Evolutionary conservation across 2,797 vertebrate species (phyloP), one percentile per base, ranked within the genome.

Genomic region (Anomalospiza imberbis): DNA sequence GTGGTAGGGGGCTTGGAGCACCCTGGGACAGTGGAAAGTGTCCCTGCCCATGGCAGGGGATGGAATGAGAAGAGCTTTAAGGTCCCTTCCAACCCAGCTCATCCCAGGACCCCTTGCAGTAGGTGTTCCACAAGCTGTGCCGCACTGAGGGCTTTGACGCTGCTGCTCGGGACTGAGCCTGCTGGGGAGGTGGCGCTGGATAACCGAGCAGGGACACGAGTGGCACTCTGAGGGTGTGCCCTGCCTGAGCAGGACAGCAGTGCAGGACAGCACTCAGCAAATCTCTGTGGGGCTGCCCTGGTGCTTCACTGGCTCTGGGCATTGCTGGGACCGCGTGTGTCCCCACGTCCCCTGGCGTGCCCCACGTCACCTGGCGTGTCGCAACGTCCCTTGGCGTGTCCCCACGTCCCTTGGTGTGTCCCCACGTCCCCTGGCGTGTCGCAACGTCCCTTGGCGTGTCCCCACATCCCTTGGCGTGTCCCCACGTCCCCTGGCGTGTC

Each of bases 241-340:
- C 24, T n/a, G 66, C 78, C 71, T 16, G 0, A 13, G 2, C 3
- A 40, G 45, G 76, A 2, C 6, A 3, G 1, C 0, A 5, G 10
- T 20, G 10, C 38, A 48, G 45, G 62, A 44, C 89, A 91, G 14
- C 9, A 6, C 61, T n/a, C 48, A 15, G 38, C 40, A 31, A 1
- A 6, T 7, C 25, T 12, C 34, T 8, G 32, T 20, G 60, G 32
- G 24, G 63, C 60, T 21, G 70, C 17, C 50, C 29, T 4, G 13
- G 7, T 48, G 48, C 58, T 66, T 14, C 17, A 3, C 24, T 29
- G 66, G 40, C 70, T 18, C 40, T 28, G 85, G 53, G 31, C 65
- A 8, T 13, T 70, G 63, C 38, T 44, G 25, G 17, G 3, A 26
- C 18, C 25, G 8, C 1, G 40, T 40, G 10, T 4, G 31, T 13